Base-by-base conservation (phyloP, 2,888 invertebrate species). In the Dasysyrphus tricinctus region DNA sequence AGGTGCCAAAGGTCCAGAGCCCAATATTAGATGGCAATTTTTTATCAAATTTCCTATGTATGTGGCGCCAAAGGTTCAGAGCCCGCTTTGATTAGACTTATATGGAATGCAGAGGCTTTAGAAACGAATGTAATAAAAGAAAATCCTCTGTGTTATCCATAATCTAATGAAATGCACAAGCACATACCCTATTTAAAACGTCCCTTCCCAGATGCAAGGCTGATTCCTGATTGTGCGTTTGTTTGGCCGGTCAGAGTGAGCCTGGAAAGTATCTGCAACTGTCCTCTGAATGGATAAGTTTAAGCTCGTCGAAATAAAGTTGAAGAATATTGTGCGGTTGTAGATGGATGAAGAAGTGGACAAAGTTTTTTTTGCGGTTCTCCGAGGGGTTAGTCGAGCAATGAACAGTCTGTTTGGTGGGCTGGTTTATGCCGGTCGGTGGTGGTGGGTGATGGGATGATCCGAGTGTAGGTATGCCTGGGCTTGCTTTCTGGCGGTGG, bases 281-380 rank as follows among this genome's bases (percentile, higher is more conserved):
- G 32, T 42, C 37, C 12, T 49, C 57, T 14, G 34, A 44, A 72
- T 59, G 65, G 67, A 77, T 80, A 72, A 69, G 56, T 47, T 77
- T 73, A 70, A 69, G 69, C 77, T 63, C 47, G 69, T 54, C 24
- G 42, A 77, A 63, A 34, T 57, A 42, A 81, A 81, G 49, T 86
- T 81, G n/a, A 69, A 77, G 76, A 73, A 84, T 65, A 70, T 65
- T 84, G 54, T 84, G 61, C 75, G 65, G 75, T 72, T 44, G 47
- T 16, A 47, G 47, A 16, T 47, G 8, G 9, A 47, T 16, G 16
- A 54, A 63, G 49, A 73, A 24, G 76, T 77, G 76, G 76, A 77
- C 39, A 80, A 80, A 85, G 67, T 85, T 80, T 73, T 77, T 73
- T 73, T 80, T 29, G 80, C 14, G 84, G 84, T 73, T 49, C 37